Conservation (phyloP, 2,888 invertebrate species). For the Drosophila gaucha region DNA sequence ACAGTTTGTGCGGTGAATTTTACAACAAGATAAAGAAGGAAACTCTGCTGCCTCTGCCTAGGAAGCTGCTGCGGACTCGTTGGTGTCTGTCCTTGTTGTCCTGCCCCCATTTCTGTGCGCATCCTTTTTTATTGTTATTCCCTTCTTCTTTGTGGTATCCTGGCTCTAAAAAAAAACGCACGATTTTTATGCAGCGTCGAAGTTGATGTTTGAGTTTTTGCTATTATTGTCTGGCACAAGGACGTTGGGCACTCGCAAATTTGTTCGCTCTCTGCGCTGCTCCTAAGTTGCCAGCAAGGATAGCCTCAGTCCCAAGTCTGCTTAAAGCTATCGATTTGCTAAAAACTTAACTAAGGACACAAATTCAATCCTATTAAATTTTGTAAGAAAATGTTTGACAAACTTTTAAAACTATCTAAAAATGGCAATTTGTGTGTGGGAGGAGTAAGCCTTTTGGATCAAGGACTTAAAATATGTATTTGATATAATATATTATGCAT, state of each 20-base stretch:
- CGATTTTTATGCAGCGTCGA: constrained; percentile 67
- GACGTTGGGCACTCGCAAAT: constrained; percentile 60
- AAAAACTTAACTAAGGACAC: constrained; percentile 23
- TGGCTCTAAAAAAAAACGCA: constrained; percentile 22
- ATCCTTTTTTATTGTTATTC: constrained; percentile 17
- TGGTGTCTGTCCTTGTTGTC: constrained; percentile 34
- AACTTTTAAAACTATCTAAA: not conserved
- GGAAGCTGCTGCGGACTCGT: constrained; percentile 33
- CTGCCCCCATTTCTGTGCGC: constrained; percentile 18
- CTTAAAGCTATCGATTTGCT: constrained; percentile 45
- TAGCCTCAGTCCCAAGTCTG: constrained; percentile 6
- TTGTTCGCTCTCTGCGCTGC: constrained; percentile 22
- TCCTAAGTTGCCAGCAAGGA: constrained; percentile 5
- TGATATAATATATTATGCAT: not conserved
- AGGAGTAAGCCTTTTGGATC: not conserved
- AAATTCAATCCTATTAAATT: constrained; percentile 14
- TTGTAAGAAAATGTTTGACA: not conserved
- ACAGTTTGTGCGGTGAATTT: constrained; percentile 83
- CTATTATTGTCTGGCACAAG: constrained; percentile 64
- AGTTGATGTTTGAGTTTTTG: constrained; percentile 70
- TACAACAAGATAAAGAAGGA: constrained; percentile 80
- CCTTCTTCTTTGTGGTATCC: constrained; percentile 19
- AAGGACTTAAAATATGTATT: not conserved
- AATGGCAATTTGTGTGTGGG: not conserved
- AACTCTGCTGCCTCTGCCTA: constrained; percentile 31